Percentiles rank a stretch among this genome's conserved stretches.
These are phyloP conservation scores for Macaria liturata DNA, from an alignment of 2,888 invertebrate species.

Conservation along the genomic window DNA sequence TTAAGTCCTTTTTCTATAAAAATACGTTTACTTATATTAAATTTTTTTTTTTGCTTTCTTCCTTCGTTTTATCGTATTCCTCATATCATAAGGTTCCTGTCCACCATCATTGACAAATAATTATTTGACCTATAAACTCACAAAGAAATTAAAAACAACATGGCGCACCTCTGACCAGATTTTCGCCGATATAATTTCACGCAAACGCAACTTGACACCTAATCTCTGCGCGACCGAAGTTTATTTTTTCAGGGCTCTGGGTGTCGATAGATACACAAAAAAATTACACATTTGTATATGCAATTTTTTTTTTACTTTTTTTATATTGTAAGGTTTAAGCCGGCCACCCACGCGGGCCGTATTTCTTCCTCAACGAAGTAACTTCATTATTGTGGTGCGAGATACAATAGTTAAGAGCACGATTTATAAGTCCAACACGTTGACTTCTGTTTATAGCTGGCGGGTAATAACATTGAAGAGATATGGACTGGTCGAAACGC, in stretches of 20 bases:
- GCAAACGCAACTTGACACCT: slow-evolving; percentile 46
- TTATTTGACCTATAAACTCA: too few relatives aligned
- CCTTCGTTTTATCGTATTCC: too few relatives aligned
- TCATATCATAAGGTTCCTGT: too few relatives aligned
- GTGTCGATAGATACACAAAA: slow-evolving; percentile 69
- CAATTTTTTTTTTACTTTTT: slow-evolving; percentile 53
- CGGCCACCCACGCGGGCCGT: slow-evolving; percentile 81
- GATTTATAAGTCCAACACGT: slow-evolving; percentile 83
- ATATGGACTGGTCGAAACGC: too few relatives aligned
- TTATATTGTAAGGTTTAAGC: slow-evolving; percentile 65
- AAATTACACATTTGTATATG: slow-evolving; percentile 68
- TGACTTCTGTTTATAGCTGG: slow-evolving; percentile 83
- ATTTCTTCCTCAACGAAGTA: slow-evolving; percentile 81
- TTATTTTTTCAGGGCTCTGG: slow-evolving; percentile 74
- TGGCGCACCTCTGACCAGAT: too few relatives aligned
- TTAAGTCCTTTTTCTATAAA: too few relatives aligned
- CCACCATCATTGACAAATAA: too few relatives aligned
- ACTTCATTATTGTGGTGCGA: slow-evolving; percentile 83
- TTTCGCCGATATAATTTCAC: not conserved
- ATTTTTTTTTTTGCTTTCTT: too few relatives aligned
- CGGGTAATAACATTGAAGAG: slow-evolving; percentile 44
- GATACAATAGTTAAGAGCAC: slow-evolving; percentile 83
- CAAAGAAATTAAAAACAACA: too few relatives aligned
- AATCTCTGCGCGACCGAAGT: slow-evolving; percentile 44
- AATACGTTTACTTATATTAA: too few relatives aligned